Conservation (phyloP, 2,797 vertebrate species). For the Pampus argenteus region DNA sequence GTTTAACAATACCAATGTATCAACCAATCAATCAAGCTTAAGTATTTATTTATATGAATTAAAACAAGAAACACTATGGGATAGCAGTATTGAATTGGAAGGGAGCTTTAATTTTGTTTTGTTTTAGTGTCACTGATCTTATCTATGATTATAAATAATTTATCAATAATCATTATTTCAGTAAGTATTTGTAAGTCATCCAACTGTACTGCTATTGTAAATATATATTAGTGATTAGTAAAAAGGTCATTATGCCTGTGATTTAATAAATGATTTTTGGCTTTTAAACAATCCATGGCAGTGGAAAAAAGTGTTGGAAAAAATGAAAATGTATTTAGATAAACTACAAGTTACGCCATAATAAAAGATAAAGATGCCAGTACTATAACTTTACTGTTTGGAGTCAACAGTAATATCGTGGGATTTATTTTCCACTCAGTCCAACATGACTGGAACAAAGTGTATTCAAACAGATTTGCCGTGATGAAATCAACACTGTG, state of each 20-base stretch:
- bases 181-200: background rate
- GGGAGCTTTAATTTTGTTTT: no score
- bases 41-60: no score
- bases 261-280: background rate
- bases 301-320: background rate
- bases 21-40: background rate
- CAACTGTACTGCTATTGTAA: background rate
- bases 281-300: background rate
- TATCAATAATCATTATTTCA: no score
- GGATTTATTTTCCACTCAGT: background rate
- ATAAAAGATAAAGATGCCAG: slow-evolving; percentile 1
- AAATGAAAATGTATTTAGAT: background rate
- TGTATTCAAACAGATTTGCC: background rate
- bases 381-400: background rate
- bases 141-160: no score
- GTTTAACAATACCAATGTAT: background rate
- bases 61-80: no score
- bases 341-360: background rate
- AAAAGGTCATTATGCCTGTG: background rate
- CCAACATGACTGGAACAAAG: background rate
- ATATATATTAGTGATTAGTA: background rate
- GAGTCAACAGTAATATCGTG: background rate
- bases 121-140: background rate
- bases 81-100: no score
- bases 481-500: slow-evolving; percentile 1